These are phyloP conservation scores for Nematopogon swammerdamellus DNA, from an alignment of 2,888 invertebrate species.

Conservation along the genomic window DNA sequence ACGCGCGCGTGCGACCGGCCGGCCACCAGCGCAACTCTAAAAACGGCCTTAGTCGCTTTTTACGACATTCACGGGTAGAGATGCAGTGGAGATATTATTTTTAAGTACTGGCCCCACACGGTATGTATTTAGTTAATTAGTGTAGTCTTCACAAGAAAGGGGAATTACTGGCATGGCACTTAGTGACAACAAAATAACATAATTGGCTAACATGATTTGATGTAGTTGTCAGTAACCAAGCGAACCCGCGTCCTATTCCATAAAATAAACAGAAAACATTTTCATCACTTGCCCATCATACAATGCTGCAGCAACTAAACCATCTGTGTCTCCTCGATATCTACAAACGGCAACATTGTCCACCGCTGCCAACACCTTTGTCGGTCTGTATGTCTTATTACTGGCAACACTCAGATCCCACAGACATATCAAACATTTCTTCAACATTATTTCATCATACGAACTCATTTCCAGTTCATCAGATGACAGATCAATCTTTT, in stretches of 20 bases:
- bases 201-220: too few relatives aligned
- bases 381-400: constrained; percentile 26
- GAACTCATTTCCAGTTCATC: constrained; percentile 5
- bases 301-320: constrained; percentile 35
- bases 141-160: too few relatives aligned
- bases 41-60: too few relatives aligned
- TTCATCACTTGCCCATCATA: constrained; percentile 31
- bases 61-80: too few relatives aligned
- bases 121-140: too few relatives aligned
- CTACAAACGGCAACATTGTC: constrained; percentile 29
- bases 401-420: constrained; percentile 37
- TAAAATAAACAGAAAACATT: background rate
- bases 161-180: too few relatives aligned
- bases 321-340: constrained; percentile 30
- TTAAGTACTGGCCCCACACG: too few relatives aligned
- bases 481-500: constrained; percentile 14
- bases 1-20: too few relatives aligned
- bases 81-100: too few relatives aligned
- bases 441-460: constrained; percentile 1
- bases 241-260: background rate
- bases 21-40: too few relatives aligned
- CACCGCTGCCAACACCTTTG: constrained; percentile 23
- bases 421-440: constrained; percentile 29
- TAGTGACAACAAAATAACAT: too few relatives aligned
- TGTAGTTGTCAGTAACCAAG: background rate